phyloP scores from a whole-genome alignment of 2,113 vertebrate genomes.

The Nettapus auritus region DNA sequence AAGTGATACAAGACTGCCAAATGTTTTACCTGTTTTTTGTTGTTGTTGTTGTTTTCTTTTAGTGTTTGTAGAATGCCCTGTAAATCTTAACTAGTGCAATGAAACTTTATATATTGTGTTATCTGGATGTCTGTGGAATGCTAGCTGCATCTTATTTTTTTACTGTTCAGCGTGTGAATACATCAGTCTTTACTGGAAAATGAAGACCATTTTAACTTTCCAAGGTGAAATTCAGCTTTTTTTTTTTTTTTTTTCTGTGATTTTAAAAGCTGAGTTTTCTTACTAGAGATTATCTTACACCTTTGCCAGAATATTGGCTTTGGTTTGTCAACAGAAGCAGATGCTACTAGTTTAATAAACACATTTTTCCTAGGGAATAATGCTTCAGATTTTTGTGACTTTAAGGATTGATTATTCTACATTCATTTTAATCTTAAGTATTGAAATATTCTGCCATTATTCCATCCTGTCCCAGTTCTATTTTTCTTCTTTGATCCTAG shows the following conservation, averaged over 20 bases:
- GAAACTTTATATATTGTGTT: background rate
- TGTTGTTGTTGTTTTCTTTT: background rate
- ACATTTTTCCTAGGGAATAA: background rate
- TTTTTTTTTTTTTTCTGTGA: background rate
- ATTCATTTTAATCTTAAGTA: background rate
- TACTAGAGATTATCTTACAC: background rate
- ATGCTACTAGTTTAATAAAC: background rate
- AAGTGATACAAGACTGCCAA: background rate
- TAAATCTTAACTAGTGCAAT: background rate
- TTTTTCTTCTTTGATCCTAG: background rate
- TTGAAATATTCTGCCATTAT: background rate
- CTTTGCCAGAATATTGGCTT: background rate
- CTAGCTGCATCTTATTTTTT: background rate
- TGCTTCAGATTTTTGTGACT: slow-evolving; percentile 11
- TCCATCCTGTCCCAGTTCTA: background rate
- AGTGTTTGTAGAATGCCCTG: background rate
- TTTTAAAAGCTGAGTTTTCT: background rate
- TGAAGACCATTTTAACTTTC: background rate
- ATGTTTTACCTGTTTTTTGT: background rate
- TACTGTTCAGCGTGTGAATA: background rate
- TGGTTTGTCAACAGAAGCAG: background rate
- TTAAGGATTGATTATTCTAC: slow-evolving; percentile 46
- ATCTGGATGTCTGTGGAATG: background rate
- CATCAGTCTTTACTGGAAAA: background rate
- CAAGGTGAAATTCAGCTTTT: background rate